Conservation (phyloP, 2,888 invertebrate species). For the Pardosa pseudoannulata region DNA sequence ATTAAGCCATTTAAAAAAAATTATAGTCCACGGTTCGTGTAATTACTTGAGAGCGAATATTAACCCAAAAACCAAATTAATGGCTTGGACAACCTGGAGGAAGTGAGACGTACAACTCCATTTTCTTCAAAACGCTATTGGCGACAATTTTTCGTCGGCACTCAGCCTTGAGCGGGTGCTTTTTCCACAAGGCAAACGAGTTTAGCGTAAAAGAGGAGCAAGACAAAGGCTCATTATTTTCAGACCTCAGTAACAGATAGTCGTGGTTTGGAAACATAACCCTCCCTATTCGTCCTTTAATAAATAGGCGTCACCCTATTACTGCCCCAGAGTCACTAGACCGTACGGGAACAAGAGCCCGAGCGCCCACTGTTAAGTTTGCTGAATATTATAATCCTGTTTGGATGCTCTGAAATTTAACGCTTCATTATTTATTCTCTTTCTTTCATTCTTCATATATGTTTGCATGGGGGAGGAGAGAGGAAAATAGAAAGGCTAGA, state of each 20-base stretch:
- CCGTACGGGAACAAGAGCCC: constrained; percentile 1
- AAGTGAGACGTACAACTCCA: not conserved
- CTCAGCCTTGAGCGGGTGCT: not conserved
- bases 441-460: no score
- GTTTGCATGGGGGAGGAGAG: no score
- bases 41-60: not conserved
- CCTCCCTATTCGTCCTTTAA: constrained; percentile 43
- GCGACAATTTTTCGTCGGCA: not conserved
- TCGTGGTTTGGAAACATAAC: constrained; percentile 27
- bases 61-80: not conserved
- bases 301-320: constrained; percentile 50
- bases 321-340: not conserved
- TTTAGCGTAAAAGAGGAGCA: constrained; percentile 43
- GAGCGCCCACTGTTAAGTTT: not conserved
- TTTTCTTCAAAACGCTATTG: not conserved
- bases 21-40: not conserved
- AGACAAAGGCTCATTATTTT: constrained; percentile 65
- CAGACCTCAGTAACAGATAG: constrained; percentile 42
- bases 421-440: constrained; percentile 7
- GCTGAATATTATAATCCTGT: constrained; percentile 3
- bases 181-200: constrained; percentile 59
- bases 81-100: not conserved
- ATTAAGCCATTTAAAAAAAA: not conserved
- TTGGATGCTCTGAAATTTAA: not conserved
- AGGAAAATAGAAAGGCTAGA: no score